Base-by-base conservation (phyloP, 2,113 vertebrate genomes). In the Colaptes auratus region DNA sequence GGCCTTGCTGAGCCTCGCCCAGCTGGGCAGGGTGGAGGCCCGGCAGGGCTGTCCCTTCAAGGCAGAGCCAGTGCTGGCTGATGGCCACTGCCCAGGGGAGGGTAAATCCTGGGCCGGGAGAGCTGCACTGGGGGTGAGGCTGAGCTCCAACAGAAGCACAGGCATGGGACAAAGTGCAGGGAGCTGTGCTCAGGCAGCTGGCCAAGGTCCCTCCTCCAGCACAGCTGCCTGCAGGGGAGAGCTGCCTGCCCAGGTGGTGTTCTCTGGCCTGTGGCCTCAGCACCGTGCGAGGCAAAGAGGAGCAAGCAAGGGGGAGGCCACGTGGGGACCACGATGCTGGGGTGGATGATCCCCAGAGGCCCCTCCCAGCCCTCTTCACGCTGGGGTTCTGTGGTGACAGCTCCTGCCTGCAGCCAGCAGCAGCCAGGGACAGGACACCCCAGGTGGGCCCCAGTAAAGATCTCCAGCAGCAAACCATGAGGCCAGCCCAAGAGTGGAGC, bases 21-120 rank as follows among this genome's bases (percentile, higher is more conserved):
- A 9, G 65, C 25, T 9, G 0, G 31, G 19, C 46, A 69, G 50
- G 1, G 0, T 3, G 42, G 25, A 12, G 3, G 71, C 25, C 63
- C 88, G 85, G 82, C 71, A 58, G 23, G 2, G 84, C 36, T 4
- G 3, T 73, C 48, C 83, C 76, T 60, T 35, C 72, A 65, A 25
- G 48, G 39, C 83, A 64, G 42, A 79, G 19, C 61, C 6, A 28
- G 25, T 28, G 53, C 27, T 56, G 28, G 0, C 60, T 0, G 1
- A 15, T 12, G 28, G 21, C 19, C 55, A 3, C 1, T 35, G 55
- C 69, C 3, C 0, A 7, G 0, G 1, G 44, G 44, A 90, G 73
- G 78, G 36, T 15, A 36, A 72, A 72, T n/a, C n/a, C n/a, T n/a
- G n/a, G n/a, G 53, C 18, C 65, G 52, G 46, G 58, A 65, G 39